A percentile compares a stretch with the other conserved stretches of the same genome.
Conservation (phyloP, 2,888 invertebrate genomes). For the Ischnus inquisitorius region DNA sequence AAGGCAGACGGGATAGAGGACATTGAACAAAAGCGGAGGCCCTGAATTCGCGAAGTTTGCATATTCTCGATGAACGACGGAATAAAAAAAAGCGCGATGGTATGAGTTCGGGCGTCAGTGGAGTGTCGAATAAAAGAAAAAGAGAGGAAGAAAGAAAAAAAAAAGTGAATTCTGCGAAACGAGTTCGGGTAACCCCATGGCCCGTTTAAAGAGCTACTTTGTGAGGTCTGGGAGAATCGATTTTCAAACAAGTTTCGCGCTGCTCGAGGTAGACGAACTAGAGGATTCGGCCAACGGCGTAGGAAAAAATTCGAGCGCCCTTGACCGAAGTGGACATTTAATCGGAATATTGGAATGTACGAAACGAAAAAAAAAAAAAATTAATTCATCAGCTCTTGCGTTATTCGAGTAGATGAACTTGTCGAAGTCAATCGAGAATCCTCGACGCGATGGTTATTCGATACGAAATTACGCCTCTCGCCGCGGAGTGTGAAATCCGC, state of each 20-base stretch:
- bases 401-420: neutral
- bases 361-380: conserved; percentile 18
- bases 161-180: conserved; percentile 39
- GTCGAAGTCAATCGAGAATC: conserved; percentile 9
- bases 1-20: neutral
- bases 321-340: conserved; percentile 17
- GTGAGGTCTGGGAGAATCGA: conserved; percentile 24
- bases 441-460: conserved; percentile 28
- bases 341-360: neutral
- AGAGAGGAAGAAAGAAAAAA: neutral
- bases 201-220: conserved; percentile 50
- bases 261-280: neutral
- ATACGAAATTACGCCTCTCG: conserved; percentile 63
- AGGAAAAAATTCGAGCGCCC: conserved; percentile 11
- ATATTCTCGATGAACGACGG: conserved; percentile 38
- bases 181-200: conserved; percentile 57
- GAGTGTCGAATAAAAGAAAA: conserved; percentile 36
- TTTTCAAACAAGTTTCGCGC: conserved; percentile 44
- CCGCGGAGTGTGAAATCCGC: conserved; percentile 47
- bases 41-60: conserved; percentile 49
- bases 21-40: conserved; percentile 45
- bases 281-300: conserved; percentile 42
- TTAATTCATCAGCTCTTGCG: conserved; percentile 13
- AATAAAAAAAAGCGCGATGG: conserved; percentile 12
- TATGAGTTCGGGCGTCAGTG: conserved; percentile 3